Evolutionary conservation across 2,797 vertebrate genomes (phyloP).

Genomic region (Pogonophryne albipinna): DNA sequence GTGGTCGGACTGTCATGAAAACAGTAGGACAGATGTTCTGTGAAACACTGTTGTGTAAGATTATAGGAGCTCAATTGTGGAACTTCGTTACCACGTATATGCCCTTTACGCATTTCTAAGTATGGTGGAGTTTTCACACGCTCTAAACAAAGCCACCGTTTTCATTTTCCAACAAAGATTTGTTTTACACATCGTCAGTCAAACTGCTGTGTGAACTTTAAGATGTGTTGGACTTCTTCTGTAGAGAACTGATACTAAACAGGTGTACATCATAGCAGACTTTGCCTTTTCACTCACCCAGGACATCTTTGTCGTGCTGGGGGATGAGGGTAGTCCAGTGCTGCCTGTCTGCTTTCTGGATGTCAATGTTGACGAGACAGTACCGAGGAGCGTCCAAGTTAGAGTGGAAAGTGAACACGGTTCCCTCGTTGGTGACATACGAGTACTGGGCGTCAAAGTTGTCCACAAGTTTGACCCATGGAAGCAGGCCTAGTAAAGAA

Average conservation of each 20-base stretch:
- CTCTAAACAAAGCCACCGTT: not conserved
- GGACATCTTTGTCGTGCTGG: slow-evolving; percentile 84
- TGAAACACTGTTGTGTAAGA: slow-evolving; percentile 43
- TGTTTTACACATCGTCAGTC: not conserved
- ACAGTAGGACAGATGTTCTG: slow-evolving; percentile 32
- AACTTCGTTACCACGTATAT: slow-evolving; percentile 16
- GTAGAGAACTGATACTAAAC: slow-evolving; percentile 2
- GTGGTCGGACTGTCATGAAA: slow-evolving; percentile 26
- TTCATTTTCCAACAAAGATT: not conserved
- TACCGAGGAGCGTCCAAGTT: slow-evolving; percentile 84
- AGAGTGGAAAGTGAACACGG: slow-evolving; percentile 82
- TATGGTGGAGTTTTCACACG: slow-evolving; percentile 19
- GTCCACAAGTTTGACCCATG: slow-evolving; percentile 85
- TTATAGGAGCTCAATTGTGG: slow-evolving; percentile 28
- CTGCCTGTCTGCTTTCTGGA: slow-evolving; percentile 71
- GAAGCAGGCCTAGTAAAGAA: slow-evolving; percentile 77
- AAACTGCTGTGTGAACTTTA: not conserved
- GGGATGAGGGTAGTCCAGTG: slow-evolving; percentile 82
- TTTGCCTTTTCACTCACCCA: slow-evolving; percentile 72
- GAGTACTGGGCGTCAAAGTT: slow-evolving; percentile 85
- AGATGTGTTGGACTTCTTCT: not conserved
- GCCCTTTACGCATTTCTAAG: slow-evolving; percentile 6
- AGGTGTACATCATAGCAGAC: too few species aligned
- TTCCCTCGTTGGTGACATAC: slow-evolving; percentile 84
- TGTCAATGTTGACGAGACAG: slow-evolving; percentile 82